These are phyloP conservation scores for Piprites chloris DNA, from an alignment of 2,113 vertebrate genomes.

Conservation along the genomic window DNA sequence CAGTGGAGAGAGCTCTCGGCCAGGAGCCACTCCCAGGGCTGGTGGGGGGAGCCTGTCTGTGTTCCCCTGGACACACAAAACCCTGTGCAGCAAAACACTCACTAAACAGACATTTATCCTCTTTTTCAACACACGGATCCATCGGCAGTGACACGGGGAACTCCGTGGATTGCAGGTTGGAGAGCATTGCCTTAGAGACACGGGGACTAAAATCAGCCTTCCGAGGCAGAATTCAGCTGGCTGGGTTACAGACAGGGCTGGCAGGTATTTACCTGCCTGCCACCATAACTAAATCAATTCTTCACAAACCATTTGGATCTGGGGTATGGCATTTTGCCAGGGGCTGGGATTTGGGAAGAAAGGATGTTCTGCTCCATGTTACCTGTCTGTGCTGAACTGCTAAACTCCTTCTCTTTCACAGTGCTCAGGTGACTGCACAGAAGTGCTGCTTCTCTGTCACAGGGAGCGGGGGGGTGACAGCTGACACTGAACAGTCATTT, in stretches of 20 bases:
- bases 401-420: neutral
- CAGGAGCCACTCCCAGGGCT: neutral
- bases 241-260: neutral
- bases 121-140: neutral
- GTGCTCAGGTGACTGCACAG: neutral
- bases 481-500: neutral
- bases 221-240: neutral
- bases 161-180: neutral
- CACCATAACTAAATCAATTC: neutral
- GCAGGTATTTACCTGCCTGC: neutral
- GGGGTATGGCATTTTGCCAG: neutral
- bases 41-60: fast-evolving
- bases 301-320: neutral
- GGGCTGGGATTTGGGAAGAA: neutral
- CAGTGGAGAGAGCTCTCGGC: neutral
- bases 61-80: neutral
- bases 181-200: neutral
- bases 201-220: neutral
- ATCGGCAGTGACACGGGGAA: neutral
- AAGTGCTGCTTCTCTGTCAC: neutral
- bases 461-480: neutral
- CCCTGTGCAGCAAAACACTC: neutral
- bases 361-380: neutral
- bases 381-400: neutral
- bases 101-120: neutral